Evolutionary conservation across 2,888 invertebrate species (phyloP).

Genomic region (Drosophila neoperkinsi): DNA sequence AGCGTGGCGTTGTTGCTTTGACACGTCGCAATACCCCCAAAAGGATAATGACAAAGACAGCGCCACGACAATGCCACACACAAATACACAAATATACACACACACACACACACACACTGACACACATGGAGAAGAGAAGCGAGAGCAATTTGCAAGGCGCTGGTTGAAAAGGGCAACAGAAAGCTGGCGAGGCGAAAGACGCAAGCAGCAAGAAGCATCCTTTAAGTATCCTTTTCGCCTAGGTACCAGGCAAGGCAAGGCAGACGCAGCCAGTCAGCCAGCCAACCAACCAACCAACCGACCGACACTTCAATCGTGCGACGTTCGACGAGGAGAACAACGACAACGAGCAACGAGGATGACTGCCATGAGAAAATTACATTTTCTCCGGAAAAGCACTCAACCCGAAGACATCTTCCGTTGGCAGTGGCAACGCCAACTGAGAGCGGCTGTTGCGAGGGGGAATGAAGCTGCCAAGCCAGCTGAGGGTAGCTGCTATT

Average conservation of each 20-base stretch:
- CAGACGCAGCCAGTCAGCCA: slow-evolving; percentile 33
- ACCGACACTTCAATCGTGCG: slow-evolving; percentile 79
- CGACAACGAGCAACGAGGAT: slow-evolving; percentile 43
- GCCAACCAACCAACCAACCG: slow-evolving; percentile 37
- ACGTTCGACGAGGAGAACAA: slow-evolving; percentile 67
- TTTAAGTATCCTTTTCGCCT: slow-evolving; percentile 80
- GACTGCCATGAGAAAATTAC: slow-evolving; percentile 81
- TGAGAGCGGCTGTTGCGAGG: slow-evolving; percentile 18
- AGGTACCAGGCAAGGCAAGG: slow-evolving; percentile 58
- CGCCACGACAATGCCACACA: slow-evolving; percentile 73
- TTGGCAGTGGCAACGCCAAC: slow-evolving; percentile 68
- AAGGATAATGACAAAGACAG: slow-evolving; percentile 82
- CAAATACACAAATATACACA: slow-evolving; percentile 23
- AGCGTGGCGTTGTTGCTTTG: slow-evolving; percentile 79
- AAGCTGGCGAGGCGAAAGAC: slow-evolving; percentile 56
- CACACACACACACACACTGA: slow-evolving; percentile 25
- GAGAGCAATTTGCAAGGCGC: slow-evolving; percentile 78
- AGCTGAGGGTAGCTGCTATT: slow-evolving; percentile 64
- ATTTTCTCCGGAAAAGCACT: slow-evolving; percentile 82
- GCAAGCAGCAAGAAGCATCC: slow-evolving; percentile 54
- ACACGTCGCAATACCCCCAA: slow-evolving; percentile 81
- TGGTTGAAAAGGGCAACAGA: slow-evolving; percentile 79
- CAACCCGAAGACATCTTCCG: slow-evolving; percentile 80
- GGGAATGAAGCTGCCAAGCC: slow-evolving; percentile 36
- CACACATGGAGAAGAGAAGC: slow-evolving; percentile 59